These are phyloP conservation scores for Syrista parreyssii DNA, from an alignment of 2,888 invertebrate genomes.

Conservation along the genomic window DNA sequence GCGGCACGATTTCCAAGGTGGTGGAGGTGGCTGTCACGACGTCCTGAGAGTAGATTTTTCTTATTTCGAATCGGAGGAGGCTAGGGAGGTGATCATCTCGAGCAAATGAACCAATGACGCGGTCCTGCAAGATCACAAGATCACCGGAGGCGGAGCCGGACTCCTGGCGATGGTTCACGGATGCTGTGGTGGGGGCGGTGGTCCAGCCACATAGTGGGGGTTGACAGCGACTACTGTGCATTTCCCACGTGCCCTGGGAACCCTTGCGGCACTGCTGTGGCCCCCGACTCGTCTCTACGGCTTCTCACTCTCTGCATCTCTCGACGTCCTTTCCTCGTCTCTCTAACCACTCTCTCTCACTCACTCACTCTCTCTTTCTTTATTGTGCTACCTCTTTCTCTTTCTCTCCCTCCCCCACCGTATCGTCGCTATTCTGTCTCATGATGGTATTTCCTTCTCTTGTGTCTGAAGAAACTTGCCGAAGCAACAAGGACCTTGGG, in stretches of 20 bases:
- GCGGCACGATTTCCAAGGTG: neutral
- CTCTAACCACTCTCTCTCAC: slow-evolving; percentile 27
- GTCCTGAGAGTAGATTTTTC: neutral
- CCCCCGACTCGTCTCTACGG: slow-evolving; percentile 49
- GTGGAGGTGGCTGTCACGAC: slow-evolving; percentile 43
- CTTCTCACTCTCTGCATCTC: slow-evolving; percentile 3
- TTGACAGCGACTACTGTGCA: slow-evolving; percentile 72
- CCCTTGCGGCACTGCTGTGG: slow-evolving; percentile 67
- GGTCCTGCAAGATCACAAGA: slow-evolving; percentile 41
- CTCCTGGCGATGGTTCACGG: slow-evolving; percentile 38
- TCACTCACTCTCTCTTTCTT: slow-evolving; percentile 9
- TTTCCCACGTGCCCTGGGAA: slow-evolving; percentile 73
- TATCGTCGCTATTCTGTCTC: neutral
- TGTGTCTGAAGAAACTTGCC: neutral
- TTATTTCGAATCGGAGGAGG: neutral
- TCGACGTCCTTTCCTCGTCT: slow-evolving; percentile 7
- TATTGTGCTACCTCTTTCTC: neutral
- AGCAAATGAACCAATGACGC: slow-evolving; percentile 51
- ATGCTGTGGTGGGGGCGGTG: slow-evolving; percentile 53
- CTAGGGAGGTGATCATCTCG: slow-evolving; percentile 13
- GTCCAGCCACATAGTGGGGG: slow-evolving; percentile 57
- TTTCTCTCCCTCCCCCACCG: neutral
- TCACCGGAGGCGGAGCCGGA: slow-evolving; percentile 53
- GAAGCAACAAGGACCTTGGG: neutral
- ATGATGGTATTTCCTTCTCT: neutral